Percentiles rank a stretch among this genome's conserved stretches.
phyloP scores from a whole-genome alignment of 2,888 invertebrate genomes.

The Microplitis deprimator region DNA sequence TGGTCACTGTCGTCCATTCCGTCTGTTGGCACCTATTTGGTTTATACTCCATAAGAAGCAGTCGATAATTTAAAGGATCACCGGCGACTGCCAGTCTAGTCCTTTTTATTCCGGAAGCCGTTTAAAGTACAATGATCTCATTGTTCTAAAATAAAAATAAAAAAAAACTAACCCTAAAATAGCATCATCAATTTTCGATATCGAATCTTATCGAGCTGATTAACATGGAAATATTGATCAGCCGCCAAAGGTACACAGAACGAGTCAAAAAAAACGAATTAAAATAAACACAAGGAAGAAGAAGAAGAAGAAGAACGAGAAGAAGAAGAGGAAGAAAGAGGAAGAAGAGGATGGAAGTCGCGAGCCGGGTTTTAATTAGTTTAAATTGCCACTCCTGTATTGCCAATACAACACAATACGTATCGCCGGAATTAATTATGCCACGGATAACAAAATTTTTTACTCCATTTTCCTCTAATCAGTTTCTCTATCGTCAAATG shows the following conservation, averaged over 20 bases:
- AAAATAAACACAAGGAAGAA: constrained; percentile 20
- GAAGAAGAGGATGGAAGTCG: constrained; percentile 45
- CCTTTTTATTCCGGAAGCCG: constrained; percentile 2
- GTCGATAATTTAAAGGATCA: background rate
- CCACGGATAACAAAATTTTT: constrained; percentile 62
- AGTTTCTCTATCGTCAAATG: background rate
- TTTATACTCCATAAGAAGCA: background rate
- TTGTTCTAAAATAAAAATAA: background rate
- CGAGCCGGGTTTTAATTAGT: constrained; percentile 66
- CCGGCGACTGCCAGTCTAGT: background rate
- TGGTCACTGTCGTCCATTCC: too few species aligned
- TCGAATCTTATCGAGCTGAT: background rate
- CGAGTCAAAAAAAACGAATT: constrained; percentile 45
- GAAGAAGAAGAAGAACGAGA: constrained; percentile 38
- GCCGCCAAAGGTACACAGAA: background rate
- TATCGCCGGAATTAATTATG: constrained; percentile 69
- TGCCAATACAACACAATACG: constrained; percentile 56
- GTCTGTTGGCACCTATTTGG: too few species aligned
- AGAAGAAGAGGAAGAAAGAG: constrained; percentile 27
- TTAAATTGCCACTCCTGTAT: constrained; percentile 61
- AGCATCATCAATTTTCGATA: background rate
- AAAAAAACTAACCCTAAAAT: background rate
- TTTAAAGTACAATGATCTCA: background rate
- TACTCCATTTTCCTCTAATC: background rate
- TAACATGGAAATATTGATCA: constrained; percentile 4